Base-by-base conservation (phyloP, 2,113 vertebrate genomes). In the Odocoileus hemionus region DNA sequence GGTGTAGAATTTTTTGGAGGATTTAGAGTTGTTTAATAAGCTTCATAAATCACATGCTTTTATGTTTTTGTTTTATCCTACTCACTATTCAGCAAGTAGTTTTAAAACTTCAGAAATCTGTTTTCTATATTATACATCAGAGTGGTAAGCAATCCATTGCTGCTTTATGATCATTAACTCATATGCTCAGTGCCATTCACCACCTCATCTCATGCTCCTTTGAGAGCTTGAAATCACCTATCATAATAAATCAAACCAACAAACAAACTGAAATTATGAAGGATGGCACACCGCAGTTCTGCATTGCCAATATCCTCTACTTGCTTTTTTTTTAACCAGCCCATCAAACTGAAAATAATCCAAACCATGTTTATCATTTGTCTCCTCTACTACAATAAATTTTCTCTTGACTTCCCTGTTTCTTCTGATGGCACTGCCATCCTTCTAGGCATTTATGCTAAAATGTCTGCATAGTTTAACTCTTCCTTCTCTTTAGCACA, bases 21-120 rank as follows among this genome's bases (percentile, higher is more conserved):
- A 92, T 91, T 96, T 94, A 79, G 23, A 74, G 7, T 50, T 85
- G 9, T 88, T 79, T 39, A 94, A 76, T 39, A 82, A 85, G 39
- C 14, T 95, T 93, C 28, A 89, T 67, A 86, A 74, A 92, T 94
- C 14, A 57, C 15, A 47, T 33, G 2, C 0, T 54, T 92, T 93
- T 94, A 74, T 91, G 23, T n/a, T 80, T 57, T 88, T 86, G 4
- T 70, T 55, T 94, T 94, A 92, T 95, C 12, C n/a, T 89, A 52
- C 33, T 91, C 43, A 39, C 25, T 67, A n/a, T 43, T 52, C 0
- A 80, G 30, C 10, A 85, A 90, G 52, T 55, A 26, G 30, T 86
- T 96, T 94, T 82, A 97, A 96, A 95, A 58, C 61, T 93, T 89
- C 36, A 92, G 64, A 94, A 95, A 91, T 93, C 50, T 76, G 16